phyloP scores from a whole-genome alignment of 2,797 vertebrate species.

The Astyanax mexicanus region DNA sequence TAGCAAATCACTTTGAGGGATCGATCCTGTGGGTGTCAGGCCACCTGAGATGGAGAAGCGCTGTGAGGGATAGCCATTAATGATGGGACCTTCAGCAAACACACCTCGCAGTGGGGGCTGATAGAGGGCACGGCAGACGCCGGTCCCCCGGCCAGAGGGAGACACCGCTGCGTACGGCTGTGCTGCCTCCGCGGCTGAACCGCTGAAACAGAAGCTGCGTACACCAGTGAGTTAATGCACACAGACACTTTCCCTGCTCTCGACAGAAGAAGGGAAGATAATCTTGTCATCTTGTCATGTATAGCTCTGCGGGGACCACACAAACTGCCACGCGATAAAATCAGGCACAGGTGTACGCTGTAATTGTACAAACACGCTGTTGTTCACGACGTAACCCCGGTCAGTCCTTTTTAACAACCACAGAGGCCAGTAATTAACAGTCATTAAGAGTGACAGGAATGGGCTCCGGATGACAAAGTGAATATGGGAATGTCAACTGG shows the following conservation, averaged over 20 bases:
- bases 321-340: constrained; percentile 19
- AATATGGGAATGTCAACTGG: constrained; percentile 25
- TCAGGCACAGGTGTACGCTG: not conserved
- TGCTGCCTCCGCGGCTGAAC: constrained; percentile 4
- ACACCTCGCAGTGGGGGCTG: constrained; percentile 41
- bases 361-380: constrained; percentile 9
- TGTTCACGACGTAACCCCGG: not conserved
- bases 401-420: not conserved
- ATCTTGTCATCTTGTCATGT: constrained; percentile 32
- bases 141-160: not conserved
- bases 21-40: constrained; percentile 64
- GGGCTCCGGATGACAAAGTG: not conserved
- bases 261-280: constrained; percentile 9
- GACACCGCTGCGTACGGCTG: not conserved
- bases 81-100: constrained; percentile 48
- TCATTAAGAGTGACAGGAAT: not conserved
- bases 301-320: not conserved
- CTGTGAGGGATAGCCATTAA: constrained; percentile 58
- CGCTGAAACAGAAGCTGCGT: not conserved
- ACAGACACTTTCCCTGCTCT: not conserved
- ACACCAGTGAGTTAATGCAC: constrained; percentile 2
- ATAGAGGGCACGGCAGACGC: constrained; percentile 27
- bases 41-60: constrained; percentile 62
- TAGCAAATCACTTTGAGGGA: constrained; percentile 69
- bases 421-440: not conserved